Conservation (phyloP, 1,140 invertebrate species). For the Ruditapes philippinarum region DNA sequence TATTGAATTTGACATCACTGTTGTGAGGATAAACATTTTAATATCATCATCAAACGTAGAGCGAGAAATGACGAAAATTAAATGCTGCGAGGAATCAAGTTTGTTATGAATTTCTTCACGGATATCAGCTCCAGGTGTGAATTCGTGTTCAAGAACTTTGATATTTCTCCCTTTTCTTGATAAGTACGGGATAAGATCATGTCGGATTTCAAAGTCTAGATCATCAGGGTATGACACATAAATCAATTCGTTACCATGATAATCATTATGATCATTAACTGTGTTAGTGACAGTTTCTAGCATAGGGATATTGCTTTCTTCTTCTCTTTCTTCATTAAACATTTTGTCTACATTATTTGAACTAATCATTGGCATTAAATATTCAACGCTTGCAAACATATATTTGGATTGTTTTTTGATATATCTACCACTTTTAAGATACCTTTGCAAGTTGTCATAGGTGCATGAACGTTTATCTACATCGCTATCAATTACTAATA, state of each 20-base stretch:
- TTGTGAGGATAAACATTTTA: not conserved
- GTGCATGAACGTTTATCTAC: too few species aligned
- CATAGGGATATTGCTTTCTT: not conserved
- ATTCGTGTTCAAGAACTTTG: not conserved
- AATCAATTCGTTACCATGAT: not conserved
- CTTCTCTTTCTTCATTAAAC: not conserved
- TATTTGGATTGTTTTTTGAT: not conserved
- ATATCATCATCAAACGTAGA: not conserved
- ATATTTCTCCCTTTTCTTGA: not conserved
- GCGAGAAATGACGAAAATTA: not conserved
- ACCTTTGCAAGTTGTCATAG: not conserved
- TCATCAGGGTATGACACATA: not conserved
- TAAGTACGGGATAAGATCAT: not conserved
- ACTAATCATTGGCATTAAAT: not conserved
- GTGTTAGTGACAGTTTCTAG: not conserved
- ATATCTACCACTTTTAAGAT: not conserved
- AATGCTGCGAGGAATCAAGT: not conserved
- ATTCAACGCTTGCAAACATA: not conserved
- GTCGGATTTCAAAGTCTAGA: not conserved
- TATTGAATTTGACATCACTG: not conserved
- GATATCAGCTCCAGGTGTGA: not conserved
- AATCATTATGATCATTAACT: not conserved
- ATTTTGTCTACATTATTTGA: not conserved
- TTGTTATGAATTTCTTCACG: constrained; percentile 3
- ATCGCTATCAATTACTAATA: not conserved